Evolutionary conservation across 1,140 invertebrate species (phyloP).

Genomic region (Bombus vancouverensis): DNA sequence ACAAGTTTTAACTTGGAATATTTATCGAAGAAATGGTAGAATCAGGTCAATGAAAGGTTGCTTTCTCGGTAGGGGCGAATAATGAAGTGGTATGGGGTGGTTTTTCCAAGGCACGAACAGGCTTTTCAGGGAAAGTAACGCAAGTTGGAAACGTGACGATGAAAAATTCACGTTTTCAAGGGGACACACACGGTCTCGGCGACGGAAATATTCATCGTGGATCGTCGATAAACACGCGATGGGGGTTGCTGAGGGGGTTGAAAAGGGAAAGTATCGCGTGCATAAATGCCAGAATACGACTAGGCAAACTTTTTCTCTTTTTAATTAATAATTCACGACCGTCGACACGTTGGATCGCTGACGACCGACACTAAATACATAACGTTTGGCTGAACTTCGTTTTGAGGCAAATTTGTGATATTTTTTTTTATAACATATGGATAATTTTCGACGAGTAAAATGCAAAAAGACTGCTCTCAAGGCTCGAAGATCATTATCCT

Average conservation of each 20-base stretch:
- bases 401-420: background rate
- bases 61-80: background rate
- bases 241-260: background rate
- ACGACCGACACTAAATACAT: too few species aligned
- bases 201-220: slow-evolving; percentile 25
- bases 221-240: slow-evolving; percentile 13
- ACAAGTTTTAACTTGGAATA: background rate
- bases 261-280: slow-evolving; percentile 5
- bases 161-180: slow-evolving; percentile 7
- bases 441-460: background rate
- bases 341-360: background rate
- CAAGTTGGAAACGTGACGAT: background rate
- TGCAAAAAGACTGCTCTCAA: background rate
- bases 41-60: background rate
- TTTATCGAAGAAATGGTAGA: background rate
- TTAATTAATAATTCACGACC: slow-evolving; percentile 1
- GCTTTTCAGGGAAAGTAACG: background rate
- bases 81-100: background rate
- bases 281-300: background rate
- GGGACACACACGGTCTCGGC: too few species aligned
- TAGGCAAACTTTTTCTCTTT: background rate
- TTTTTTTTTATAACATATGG: background rate
- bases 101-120: background rate
- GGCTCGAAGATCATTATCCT: background rate
- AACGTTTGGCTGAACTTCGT: background rate